These are phyloP conservation scores for Andrena chrysosceles DNA, from an alignment of 2,888 invertebrate species.

Conservation along the genomic window DNA sequence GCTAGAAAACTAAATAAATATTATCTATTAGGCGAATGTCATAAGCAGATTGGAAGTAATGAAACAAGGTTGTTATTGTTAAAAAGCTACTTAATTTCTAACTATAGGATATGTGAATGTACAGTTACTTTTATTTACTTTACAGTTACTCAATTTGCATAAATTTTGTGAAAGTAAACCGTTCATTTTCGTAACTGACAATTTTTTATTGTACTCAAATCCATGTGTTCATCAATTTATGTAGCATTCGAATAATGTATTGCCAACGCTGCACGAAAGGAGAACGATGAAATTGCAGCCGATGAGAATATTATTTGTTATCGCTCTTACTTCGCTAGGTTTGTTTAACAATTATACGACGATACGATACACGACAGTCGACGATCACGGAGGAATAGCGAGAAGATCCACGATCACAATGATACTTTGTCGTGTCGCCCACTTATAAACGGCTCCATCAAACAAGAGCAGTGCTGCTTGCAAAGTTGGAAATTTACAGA, in stretches of 20 bases:
- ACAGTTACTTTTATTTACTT: no score
- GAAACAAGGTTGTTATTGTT: no score
- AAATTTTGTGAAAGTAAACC: background rate
- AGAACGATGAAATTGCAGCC: conserved; percentile 44
- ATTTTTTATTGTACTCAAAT: conserved; percentile 2
- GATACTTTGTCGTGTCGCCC: background rate
- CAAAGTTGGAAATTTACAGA: conserved; percentile 21
- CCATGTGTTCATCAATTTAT: background rate
- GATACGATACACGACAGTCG: conserved; percentile 21
- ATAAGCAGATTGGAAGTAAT: no score
- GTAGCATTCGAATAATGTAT: conserved; percentile 28
- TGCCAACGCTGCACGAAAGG: conserved; percentile 36
- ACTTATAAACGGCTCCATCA: background rate
- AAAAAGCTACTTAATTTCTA: no score
- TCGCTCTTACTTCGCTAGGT: conserved; percentile 13
- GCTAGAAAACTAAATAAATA: no score
- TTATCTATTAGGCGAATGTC: no score
- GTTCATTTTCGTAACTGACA: background rate
- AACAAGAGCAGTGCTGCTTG: conserved; percentile 16
- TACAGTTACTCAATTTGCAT: no score
- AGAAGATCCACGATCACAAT: conserved; percentile 21
- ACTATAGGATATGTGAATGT: no score
- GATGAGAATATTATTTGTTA: background rate
- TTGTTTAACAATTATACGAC: conserved; percentile 27
- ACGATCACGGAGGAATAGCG: conserved; percentile 19